These are phyloP conservation scores for Trichopoda pennipes DNA, from an alignment of 2,888 invertebrate genomes.

Conservation along the genomic window DNA sequence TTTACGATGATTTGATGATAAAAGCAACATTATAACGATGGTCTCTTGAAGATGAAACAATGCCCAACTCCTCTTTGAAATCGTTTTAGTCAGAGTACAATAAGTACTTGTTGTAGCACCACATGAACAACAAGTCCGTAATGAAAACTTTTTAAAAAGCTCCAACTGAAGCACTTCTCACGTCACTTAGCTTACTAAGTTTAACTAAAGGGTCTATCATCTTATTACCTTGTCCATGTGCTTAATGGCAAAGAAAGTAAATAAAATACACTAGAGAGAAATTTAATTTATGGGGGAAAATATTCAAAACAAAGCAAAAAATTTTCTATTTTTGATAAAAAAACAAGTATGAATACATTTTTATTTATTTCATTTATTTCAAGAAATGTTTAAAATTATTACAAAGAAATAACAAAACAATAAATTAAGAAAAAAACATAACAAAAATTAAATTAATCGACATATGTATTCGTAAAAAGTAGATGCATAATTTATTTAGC, in stretches of 20 bases:
- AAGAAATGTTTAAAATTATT: too few species aligned
- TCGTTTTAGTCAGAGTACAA: conserved; percentile 27
- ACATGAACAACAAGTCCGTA: conserved; percentile 40
- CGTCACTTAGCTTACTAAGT: conserved; percentile 8
- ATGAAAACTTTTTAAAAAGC: conserved; percentile 5
- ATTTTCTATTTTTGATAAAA: too few species aligned
- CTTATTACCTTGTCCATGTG: neutral
- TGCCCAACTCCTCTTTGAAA: conserved; percentile 25
- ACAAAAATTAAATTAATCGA: too few species aligned
- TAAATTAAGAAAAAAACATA: too few species aligned
- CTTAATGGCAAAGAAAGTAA: neutral
- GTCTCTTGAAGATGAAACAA: conserved; percentile 22
- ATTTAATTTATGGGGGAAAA: too few species aligned
- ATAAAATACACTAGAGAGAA: conserved; percentile 24
- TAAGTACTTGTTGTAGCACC: conserved; percentile 14
- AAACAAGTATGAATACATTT: too few species aligned
- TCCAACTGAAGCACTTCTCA: conserved; percentile 51
- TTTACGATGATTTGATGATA: conserved; percentile 62
- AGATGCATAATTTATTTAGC: too few species aligned
- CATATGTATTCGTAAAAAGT: too few species aligned
- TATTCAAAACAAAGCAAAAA: too few species aligned
- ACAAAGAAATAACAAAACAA: too few species aligned
- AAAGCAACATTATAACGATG: conserved; percentile 6
- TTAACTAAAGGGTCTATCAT: neutral
- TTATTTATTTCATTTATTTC: too few species aligned